phyloP scores from a whole-genome alignment of 2,888 invertebrate species.

The Latheticus oryzae region DNA sequence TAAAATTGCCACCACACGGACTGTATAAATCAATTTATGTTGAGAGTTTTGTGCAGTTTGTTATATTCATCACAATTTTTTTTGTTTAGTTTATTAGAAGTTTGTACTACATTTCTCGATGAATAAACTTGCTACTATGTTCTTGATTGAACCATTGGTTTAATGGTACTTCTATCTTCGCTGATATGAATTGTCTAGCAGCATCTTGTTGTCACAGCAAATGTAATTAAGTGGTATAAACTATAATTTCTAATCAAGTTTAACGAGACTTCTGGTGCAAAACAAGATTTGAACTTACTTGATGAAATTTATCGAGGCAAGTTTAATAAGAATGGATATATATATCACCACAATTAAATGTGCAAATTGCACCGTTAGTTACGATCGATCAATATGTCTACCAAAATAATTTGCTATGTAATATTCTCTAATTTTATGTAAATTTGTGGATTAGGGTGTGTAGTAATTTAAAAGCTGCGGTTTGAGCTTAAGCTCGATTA shows the following conservation, averaged over 20 bases:
- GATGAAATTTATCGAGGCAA: conserved; percentile 26
- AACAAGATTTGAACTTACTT: conserved; percentile 24
- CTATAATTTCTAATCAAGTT: conserved; percentile 28
- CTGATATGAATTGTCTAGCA: conserved; percentile 19
- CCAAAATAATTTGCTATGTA: not conserved
- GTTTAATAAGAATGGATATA: conserved; percentile 28
- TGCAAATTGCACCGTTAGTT: conserved; percentile 16
- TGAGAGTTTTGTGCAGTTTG: too few relatives aligned
- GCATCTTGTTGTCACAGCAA: conserved; percentile 27
- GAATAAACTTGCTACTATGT: too few relatives aligned
- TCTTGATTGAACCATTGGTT: conserved; percentile 5
- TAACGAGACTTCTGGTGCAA: conserved; percentile 22
- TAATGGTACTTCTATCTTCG: conserved; percentile 9
- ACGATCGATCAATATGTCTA: not conserved
- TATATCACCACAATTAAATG: conserved; percentile 17
- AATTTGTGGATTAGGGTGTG: conserved; percentile 18
- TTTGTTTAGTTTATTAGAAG: too few relatives aligned
- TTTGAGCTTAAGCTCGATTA: conserved; percentile 14
- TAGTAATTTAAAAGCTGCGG: conserved; percentile 31
- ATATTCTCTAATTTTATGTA: conserved; percentile 28
- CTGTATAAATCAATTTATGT: too few relatives aligned
- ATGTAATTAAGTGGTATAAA: conserved; percentile 27
- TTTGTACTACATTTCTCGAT: too few relatives aligned
- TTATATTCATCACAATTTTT: too few relatives aligned
- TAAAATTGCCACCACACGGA: too few relatives aligned